A percentile compares a stretch with the other conserved stretches of the same genome.
These are phyloP conservation scores for Lathronympha strigana DNA, from an alignment of 2,888 invertebrate genomes.

Conservation along the genomic window DNA sequence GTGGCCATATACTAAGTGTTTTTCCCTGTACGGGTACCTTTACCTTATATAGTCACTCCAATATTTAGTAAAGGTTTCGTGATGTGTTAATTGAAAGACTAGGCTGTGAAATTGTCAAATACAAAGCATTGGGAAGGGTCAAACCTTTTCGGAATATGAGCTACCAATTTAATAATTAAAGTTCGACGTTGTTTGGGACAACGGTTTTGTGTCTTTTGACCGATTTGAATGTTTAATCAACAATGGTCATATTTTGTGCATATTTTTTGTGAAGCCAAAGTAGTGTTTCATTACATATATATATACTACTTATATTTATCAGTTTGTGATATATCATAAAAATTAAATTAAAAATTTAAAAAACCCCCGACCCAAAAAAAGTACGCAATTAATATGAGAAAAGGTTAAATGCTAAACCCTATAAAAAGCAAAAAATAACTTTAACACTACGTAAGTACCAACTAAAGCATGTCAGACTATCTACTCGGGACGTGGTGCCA, in stretches of 20 bases:
- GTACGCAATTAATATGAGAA: too few relatives aligned
- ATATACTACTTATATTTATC: too few relatives aligned
- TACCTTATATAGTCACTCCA: slow-evolving; percentile 16
- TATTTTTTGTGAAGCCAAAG: not conserved
- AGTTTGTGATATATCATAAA: too few relatives aligned
- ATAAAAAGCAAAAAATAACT: too few relatives aligned
- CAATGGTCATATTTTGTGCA: not conserved
- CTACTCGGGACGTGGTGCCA: too few relatives aligned
- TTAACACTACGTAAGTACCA: too few relatives aligned
- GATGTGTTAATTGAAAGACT: slow-evolving; percentile 56
- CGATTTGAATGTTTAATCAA: slow-evolving; percentile 28
- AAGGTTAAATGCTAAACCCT: too few relatives aligned
- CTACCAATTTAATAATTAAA: slow-evolving; percentile 36
- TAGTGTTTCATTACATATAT: too few relatives aligned
- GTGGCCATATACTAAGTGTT: slow-evolving; percentile 63
- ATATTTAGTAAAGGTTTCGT: slow-evolving; percentile 48
- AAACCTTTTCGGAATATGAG: slow-evolving; percentile 33
- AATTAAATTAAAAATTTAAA: too few relatives aligned
- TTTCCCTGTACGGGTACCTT: slow-evolving; percentile 57
- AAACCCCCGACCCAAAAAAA: too few relatives aligned
- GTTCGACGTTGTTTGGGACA: slow-evolving; percentile 7
- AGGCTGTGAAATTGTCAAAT: slow-evolving; percentile 36
- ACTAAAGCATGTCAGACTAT: too few relatives aligned
- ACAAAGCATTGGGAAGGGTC: slow-evolving; percentile 21
- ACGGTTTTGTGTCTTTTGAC: slow-evolving; percentile 4